A percentile compares a stretch with the other conserved stretches of the same genome.
Conservation (phyloP, 92 coral and sea anemone species). For the Siderastrea siderea region DNA sequence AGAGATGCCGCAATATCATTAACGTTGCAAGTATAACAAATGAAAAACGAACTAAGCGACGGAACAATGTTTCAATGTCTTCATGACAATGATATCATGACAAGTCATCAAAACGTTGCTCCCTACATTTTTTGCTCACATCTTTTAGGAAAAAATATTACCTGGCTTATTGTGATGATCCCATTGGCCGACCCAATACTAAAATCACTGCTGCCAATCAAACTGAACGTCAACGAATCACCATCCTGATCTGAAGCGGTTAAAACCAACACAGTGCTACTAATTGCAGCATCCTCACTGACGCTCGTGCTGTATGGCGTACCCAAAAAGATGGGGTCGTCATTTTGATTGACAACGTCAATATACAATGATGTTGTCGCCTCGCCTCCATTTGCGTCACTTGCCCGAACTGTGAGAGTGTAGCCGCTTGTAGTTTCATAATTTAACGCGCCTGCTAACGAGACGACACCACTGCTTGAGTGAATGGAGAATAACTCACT, state of each 20-base stretch:
- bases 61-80: no score
- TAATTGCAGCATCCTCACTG: slow-evolving; percentile 45
- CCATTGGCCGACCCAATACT: slow-evolving; percentile 51
- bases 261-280: slow-evolving; percentile 52
- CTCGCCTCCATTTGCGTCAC: slow-evolving; percentile 47
- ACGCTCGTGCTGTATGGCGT: slow-evolving; percentile 66
- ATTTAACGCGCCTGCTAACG: slow-evolving; percentile 45
- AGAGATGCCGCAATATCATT: no score
- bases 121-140: no score
- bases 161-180: slow-evolving; percentile 51
- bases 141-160: background rate
- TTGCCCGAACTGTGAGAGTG: slow-evolving; percentile 42
- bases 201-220: slow-evolving; percentile 49
- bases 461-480: slow-evolving; percentile 48
- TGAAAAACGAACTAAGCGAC: no score
- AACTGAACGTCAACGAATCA: slow-evolving; percentile 41
- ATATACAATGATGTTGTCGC: slow-evolving; percentile 56
- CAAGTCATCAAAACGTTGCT: no score
- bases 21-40: no score
- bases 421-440: slow-evolving; percentile 57
- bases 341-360: slow-evolving; percentile 72
- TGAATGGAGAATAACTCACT: slow-evolving; percentile 55
- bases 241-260: slow-evolving; percentile 71
- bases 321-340: slow-evolving; percentile 66
- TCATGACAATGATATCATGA: no score